A percentile compares a stretch with the other conserved stretches of the same genome.
Evolutionary conservation across 2,888 invertebrate species (phyloP).

Genomic region (Harmothoe impar): DNA sequence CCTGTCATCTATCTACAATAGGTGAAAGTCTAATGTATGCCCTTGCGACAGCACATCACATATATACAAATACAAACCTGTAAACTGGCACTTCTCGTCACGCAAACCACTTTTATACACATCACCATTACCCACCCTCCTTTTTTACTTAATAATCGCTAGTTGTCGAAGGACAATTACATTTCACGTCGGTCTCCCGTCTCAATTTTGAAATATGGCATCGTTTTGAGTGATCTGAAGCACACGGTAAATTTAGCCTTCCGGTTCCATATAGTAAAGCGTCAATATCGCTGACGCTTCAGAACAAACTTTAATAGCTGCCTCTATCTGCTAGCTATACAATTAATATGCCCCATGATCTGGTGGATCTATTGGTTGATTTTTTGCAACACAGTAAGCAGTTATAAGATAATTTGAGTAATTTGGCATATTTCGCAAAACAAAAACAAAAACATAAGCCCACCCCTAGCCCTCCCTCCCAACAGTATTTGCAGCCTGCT

Average conservation of each 20-base stretch:
- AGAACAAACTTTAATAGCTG: too few species aligned
- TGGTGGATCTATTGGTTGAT: too few species aligned
- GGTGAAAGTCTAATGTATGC: neutral
- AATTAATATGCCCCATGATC: too few species aligned
- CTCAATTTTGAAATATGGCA: neutral
- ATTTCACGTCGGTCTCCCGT: neutral
- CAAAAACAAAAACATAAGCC: neutral
- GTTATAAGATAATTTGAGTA: too few species aligned
- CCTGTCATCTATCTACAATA: neutral
- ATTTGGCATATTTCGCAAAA: too few species aligned
- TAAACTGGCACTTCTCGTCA: neutral
- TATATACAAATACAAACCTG: conserved; percentile 59
- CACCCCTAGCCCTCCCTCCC: neutral
- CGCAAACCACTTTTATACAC: neutral
- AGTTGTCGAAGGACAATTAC: neutral
- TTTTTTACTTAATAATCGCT: too few species aligned
- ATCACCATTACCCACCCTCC: neutral
- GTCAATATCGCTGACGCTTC: too few species aligned
- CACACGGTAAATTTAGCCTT: too few species aligned
- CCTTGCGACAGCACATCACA: neutral
- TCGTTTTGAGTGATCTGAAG: neutral
- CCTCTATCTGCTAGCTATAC: too few species aligned
- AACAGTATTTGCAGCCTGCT: neutral
- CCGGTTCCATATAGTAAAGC: too few species aligned
- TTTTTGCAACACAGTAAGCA: too few species aligned